phyloP scores from a whole-genome alignment of 2,888 invertebrate species.

The Xanthorhoe spadicearia region DNA sequence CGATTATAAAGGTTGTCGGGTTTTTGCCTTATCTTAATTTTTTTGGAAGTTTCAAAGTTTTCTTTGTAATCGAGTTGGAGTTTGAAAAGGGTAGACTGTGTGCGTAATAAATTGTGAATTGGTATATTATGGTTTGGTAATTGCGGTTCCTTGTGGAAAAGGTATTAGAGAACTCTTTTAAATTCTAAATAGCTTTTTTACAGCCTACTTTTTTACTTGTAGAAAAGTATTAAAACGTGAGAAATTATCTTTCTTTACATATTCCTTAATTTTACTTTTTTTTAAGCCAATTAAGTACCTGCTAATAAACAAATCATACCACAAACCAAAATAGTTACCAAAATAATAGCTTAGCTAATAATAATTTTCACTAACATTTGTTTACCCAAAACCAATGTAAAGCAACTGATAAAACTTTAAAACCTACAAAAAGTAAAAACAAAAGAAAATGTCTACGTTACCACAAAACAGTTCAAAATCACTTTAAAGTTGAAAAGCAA shows the following conservation, averaged over 20 bases:
- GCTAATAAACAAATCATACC: too few species aligned
- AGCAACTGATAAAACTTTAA: too few species aligned
- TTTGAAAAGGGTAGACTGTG: constrained; percentile 54
- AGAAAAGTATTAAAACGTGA: too few species aligned
- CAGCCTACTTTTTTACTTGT: too few species aligned
- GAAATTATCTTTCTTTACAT: too few species aligned
- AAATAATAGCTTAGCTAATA: too few species aligned
- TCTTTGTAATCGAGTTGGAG: constrained; percentile 67
- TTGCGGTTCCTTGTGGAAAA: constrained; percentile 23
- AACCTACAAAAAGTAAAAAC: background rate
- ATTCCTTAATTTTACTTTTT: too few species aligned
- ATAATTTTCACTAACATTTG: too few species aligned
- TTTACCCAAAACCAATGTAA: too few species aligned
- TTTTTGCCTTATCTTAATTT: constrained; percentile 72
- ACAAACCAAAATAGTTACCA: too few species aligned
- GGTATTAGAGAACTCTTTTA: background rate
- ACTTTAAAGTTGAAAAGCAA: constrained; percentile 28
- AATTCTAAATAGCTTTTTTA: background rate
- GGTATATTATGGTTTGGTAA: constrained; percentile 39
- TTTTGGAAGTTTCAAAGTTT: constrained; percentile 55
- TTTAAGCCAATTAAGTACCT: too few species aligned
- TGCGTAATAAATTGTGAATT: constrained; percentile 45
- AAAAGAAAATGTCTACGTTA: background rate
- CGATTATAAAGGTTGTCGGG: constrained; percentile 79
- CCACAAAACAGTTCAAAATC: constrained; percentile 28